Evolutionary conservation across 2,888 invertebrate genomes (phyloP), one percentile per base, ranked within the genome.

Genomic region (Pyralis farinalis): DNA sequence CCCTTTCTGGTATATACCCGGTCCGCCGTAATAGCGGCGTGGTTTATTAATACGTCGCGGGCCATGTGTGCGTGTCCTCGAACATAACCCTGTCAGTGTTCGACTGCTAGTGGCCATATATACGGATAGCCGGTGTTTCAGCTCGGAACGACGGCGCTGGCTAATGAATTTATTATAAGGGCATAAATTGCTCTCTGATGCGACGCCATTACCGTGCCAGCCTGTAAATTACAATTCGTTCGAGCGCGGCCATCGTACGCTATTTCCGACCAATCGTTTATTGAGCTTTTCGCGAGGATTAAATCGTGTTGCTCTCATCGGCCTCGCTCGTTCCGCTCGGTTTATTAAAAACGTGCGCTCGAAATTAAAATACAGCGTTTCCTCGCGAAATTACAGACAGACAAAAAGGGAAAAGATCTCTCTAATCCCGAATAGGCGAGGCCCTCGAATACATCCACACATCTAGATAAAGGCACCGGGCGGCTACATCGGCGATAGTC

Each of bases 101-200:
- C 49, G 52, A 52, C 54, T 38, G 38, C 38, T 37, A 39, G 42
- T 39, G 50, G 49, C 49, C 48, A 50, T 55, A 58, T 50, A 55
- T 53, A 56, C 50, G 43, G 51, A 44, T 43, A 43, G 49, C 34
- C 57, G 53, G 51, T 59, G 56, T 59, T 62, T 55, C 61, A 62
- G 60, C 58, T 44, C 45, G 49, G 46, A 48, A 53, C 53, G 51
- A 47, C 57, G 53, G 47, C 53, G 51, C 51, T 37, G 57, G 58
- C 80, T 88, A 88, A 87, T 87, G 85, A 88, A 88, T 88, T 86
- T 87, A 88, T 87, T 86, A 86, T 86, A 84, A 82, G 77, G 71
- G 73, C 83, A 87, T 85, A 86, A 87, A 87, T 86, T 84, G 83
- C 71, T 63, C 71, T 73, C 71, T 84, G 87, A 87, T 84, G 83